phyloP scores from a whole-genome alignment of 1,140 invertebrate genomes.

The Drosophila rufa region DNA sequence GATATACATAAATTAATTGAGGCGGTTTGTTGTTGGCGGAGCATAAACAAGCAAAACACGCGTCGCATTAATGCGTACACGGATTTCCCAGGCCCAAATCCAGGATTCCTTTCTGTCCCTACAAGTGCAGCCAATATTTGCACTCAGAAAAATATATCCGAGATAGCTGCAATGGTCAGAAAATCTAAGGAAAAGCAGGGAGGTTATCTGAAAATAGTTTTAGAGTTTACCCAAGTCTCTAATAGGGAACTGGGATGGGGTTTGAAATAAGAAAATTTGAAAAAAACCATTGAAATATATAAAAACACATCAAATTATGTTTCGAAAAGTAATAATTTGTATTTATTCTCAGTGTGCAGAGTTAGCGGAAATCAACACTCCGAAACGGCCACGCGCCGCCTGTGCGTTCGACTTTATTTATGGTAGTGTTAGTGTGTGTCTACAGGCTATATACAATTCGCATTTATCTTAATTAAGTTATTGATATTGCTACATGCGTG shows the following conservation, averaged over 20 bases:
- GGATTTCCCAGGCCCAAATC: constrained; percentile 49
- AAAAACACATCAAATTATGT: background rate
- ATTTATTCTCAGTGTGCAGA: constrained; percentile 40
- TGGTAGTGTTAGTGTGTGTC: constrained; percentile 32
- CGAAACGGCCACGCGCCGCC: constrained; percentile 37
- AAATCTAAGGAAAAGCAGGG: no score
- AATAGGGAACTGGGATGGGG: background rate
- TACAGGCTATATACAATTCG: constrained; percentile 70
- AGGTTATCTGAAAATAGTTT: no score
- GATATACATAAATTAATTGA: constrained; percentile 69
- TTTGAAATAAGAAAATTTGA: no score
- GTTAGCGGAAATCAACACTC: constrained; percentile 62
- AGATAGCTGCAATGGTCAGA: no score
- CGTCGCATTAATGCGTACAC: constrained; percentile 75
- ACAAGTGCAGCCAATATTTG: constrained; percentile 25
- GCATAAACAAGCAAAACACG: constrained; percentile 73
- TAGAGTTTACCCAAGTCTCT: no score
- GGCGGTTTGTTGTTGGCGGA: constrained; percentile 32
- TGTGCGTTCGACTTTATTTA: constrained; percentile 29
- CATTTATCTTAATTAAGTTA: constrained; percentile 84
- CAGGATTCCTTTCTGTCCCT: constrained; percentile 14
- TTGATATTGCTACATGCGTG: constrained; percentile 69
- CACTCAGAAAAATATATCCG: background rate
- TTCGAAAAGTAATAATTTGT: background rate
- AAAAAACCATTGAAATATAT: background rate